These are phyloP conservation scores for Alouatta palliata DNA, from an alignment of 2,113 vertebrate genomes.

Conservation along the genomic window DNA sequence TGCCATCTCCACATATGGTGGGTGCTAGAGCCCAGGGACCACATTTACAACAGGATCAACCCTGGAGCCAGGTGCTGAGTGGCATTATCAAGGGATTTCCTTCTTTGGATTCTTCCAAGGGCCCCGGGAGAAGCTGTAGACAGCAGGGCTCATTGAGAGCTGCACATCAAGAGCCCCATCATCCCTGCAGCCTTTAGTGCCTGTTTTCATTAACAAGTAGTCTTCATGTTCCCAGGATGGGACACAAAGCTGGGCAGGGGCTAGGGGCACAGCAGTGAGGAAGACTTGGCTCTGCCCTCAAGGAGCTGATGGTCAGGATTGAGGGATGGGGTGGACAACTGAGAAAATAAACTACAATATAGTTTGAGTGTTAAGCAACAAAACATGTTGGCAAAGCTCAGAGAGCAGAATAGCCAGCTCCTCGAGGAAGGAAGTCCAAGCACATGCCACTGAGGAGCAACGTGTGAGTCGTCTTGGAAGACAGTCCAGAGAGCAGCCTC, in stretches of 20 bases:
- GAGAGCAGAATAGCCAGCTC: neutral
- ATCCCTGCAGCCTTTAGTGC: neutral
- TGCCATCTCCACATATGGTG: accelerated
- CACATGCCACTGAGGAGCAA: neutral
- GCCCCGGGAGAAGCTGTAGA: neutral
- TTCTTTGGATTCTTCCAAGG: neutral
- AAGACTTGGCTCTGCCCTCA: neutral
- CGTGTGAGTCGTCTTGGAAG: neutral
- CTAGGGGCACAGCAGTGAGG: neutral
- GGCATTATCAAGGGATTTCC: accelerated
- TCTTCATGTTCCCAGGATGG: neutral
- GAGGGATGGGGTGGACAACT: neutral
- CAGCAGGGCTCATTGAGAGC: neutral
- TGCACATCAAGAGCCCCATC: neutral
- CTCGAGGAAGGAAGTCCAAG: neutral
- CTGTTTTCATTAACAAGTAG: neutral
- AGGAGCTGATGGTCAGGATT: neutral
- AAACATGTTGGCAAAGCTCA: neutral
- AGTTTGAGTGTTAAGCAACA: neutral
- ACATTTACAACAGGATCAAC: neutral
- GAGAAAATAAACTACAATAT: neutral
- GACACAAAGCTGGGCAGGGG: neutral
- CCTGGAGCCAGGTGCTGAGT: neutral
- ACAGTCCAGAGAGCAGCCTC: neutral
- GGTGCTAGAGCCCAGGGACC: neutral